Base-by-base conservation (phyloP, 2,113 vertebrate genomes). In the Hystrix cristata region DNA sequence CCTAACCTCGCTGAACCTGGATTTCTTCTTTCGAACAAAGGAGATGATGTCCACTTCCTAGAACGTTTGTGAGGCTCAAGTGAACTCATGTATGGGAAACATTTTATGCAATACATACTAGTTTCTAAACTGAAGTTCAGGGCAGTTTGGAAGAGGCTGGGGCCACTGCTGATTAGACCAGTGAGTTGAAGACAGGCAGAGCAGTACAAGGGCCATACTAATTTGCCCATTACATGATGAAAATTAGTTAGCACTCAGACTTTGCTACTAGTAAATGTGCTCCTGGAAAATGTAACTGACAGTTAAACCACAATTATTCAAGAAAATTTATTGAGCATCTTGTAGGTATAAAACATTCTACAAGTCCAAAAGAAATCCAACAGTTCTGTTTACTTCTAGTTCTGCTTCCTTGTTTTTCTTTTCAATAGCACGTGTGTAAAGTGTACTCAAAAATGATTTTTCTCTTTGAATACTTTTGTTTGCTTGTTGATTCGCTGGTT, bases 21-120 rank as follows among this genome's bases (percentile, higher is more conserved):
- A 57, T 95, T 96, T 94, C 55, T 53, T 86, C 55, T 83, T 74
- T 67, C 78, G 48, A 90, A 84, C 57, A 90, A 92, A 76, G 60
- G 69, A 97, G 67, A 88, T 3, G 85, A 29, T 72, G 69, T 15
- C 12, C 1, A 93, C 34, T 2, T 91, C 15, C n/a, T 29, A 31
- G 1, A 46, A 90, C 7, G 89, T 65, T 43, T 53, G 31, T 88
- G 55, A 57, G 29, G 19, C 7, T 91, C 38, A 76, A 80, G 67
- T 57, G 9, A 78, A 12, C 8, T 60, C 31, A 88, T 4, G 4
- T 31, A 34, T 65, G n/a, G 31, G 65, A 86, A 95, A 38, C 2
- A 60, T 34, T 78, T 25, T 76, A 31, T n/a, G 5, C 43, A 62
- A 74, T 76, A 43, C 5, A 79, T 53, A 87, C 7, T 79, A 46